These are phyloP conservation scores for Lepidocyrtinus sp. DNA, from an alignment of 2,888 invertebrate species.

Conservation along the genomic window DNA sequence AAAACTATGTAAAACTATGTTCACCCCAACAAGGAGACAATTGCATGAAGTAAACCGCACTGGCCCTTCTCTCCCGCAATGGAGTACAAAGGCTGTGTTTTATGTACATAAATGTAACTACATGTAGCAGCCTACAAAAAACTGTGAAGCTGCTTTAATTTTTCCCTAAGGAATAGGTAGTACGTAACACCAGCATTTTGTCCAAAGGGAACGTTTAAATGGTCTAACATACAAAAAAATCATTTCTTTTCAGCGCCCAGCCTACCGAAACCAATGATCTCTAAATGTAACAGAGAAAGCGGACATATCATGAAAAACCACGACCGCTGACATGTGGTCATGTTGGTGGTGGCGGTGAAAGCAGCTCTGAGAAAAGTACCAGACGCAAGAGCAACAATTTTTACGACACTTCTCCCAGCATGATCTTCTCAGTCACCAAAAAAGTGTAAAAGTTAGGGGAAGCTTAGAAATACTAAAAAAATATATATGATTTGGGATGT, in stretches of 20 bases:
- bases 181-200: not conserved
- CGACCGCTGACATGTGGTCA: constrained; percentile 44
- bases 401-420: constrained; percentile 42
- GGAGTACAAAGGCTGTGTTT: not conserved
- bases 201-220: constrained; percentile 39
- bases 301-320: constrained; percentile 36
- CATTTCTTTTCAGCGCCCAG: not conserved
- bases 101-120: too few species aligned
- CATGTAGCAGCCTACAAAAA: not conserved
- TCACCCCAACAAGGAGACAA: too few species aligned
- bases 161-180: constrained; percentile 21
- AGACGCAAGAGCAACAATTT: constrained; percentile 46
- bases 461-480: not conserved
- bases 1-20: too few species aligned
- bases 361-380: constrained; percentile 18
- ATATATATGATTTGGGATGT: not conserved
- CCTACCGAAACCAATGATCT: not conserved
- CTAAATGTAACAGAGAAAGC: not conserved
- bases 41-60: not conserved
- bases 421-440: constrained; percentile 27
- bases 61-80: not conserved
- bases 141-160: constrained; percentile 26
- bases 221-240: constrained; percentile 26
- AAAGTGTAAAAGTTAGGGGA: not conserved
- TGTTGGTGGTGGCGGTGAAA: constrained; percentile 25